A percentile compares a stretch with the other conserved stretches of the same genome.
phyloP scores from a whole-genome alignment of 2,113 vertebrate species.

The Neodon shergylaensis region DNA sequence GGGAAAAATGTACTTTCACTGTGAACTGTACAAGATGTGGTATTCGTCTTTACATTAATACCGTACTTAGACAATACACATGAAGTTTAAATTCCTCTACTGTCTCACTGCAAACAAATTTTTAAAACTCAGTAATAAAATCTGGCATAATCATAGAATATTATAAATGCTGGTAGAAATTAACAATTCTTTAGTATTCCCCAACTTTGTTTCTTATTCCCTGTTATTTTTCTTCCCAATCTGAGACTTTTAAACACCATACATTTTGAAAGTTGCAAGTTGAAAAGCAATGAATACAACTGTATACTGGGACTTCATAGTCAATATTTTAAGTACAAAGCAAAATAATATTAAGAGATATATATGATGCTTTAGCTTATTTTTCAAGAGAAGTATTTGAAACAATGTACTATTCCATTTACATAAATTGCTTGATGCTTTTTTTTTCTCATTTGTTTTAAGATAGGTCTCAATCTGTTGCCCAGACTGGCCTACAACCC shows the following conservation, averaged over 20 bases:
- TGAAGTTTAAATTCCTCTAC: neutral
- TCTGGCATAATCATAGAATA: constrained; percentile 7
- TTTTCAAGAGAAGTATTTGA: constrained; percentile 27
- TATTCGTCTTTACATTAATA: neutral
- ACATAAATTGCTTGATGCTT: neutral
- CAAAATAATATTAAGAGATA: neutral
- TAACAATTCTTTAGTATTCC: neutral
- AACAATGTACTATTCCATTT: neutral
- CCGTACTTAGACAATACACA: neutral
- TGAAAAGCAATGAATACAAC: constrained; percentile 10
- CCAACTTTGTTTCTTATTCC: neutral
- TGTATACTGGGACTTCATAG: neutral
- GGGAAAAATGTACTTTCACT: neutral
- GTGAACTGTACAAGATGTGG: neutral
- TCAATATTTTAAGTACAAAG: constrained; percentile 34
- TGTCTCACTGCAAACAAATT: constrained; percentile 36
- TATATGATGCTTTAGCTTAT: neutral
- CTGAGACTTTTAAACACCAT: neutral
- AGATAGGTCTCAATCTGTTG: neutral
- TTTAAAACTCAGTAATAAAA: constrained; percentile 42
- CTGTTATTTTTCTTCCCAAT: neutral
- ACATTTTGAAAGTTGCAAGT: neutral
- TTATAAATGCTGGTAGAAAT: neutral
- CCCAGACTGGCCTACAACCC: neutral
- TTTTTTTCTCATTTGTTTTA: neutral